Evolutionary conservation across 2,797 vertebrate species (phyloP).

Genomic region (Intellagama lesueurii): DNA sequence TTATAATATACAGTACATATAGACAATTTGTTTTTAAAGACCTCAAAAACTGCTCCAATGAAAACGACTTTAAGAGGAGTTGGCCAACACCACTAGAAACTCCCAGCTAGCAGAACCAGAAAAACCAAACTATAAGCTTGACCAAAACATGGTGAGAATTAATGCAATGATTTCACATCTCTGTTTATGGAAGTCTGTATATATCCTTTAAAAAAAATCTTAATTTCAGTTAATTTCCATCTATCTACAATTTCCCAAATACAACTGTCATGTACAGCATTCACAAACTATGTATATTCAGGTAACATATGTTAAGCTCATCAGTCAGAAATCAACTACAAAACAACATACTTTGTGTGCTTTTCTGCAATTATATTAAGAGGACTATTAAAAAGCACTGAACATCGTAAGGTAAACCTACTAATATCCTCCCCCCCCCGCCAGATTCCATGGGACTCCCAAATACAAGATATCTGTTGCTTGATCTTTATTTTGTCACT

Average conservation of each 20-base stretch:
- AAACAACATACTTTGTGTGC: background rate
- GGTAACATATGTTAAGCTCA: background rate
- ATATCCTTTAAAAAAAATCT: background rate
- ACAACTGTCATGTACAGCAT: background rate
- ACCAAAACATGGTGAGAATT: background rate
- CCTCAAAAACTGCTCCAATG: no score
- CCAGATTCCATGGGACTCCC: background rate
- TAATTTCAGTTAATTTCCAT: background rate
- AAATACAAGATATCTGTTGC: background rate
- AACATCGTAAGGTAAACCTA: background rate
- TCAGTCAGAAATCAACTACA: background rate
- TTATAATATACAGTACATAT: no score
- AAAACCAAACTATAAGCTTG: background rate
- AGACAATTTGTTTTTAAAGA: no score
- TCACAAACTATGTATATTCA: background rate
- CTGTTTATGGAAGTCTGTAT: background rate
- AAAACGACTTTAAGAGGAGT: no score
- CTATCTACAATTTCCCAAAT: background rate
- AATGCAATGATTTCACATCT: background rate
- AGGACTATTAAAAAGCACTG: background rate
- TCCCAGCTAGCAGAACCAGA: no score
- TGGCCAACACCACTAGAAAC: no score
- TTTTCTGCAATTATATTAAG: conserved; percentile 23
- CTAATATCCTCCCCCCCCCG: background rate
- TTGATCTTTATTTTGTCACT: conserved; percentile 10